Evolutionary conservation across 2,113 vertebrate species (phyloP), one percentile per base, ranked within the genome.

Genomic region (Mohoua ochrocephala): DNA sequence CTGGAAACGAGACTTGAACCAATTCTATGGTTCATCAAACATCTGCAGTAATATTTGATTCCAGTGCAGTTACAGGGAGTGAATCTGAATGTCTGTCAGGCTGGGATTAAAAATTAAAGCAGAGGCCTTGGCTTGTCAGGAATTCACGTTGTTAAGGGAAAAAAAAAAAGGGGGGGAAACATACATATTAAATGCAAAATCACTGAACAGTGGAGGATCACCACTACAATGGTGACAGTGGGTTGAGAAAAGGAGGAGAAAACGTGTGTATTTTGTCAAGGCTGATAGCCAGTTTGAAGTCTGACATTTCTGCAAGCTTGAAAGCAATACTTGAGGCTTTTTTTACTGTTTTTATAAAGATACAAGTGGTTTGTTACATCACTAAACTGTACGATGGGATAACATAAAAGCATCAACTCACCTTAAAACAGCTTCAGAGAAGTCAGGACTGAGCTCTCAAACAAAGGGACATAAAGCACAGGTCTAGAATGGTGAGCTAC

Each of bases 11-110:
- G 71, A 77, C 50, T 84, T 95, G 68, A 89, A 95, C 78, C 75
- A 96, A 96, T 95, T 90, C 95, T 89, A 84, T 37, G 81, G 79
- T 96, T 97, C 96, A 95, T 92, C 88, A 92, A 91, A 91, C 84
- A 91, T 59, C 84, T 5, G 52, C 85, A 97, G 92, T 81, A 96
- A 73, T 91, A 95, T 83, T 94, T 95, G 90, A 93, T 90, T 95
- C 63, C 59, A 73, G 33, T 39, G 63, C 45, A 79, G 76, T 87
- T 92, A 87, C 52, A 89, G 60, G 30, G 75, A 94, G 61, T 59
- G 65, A 86, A 91, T 96, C 21, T 24, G 73, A 97, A 93, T 61
- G 70, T 30, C 74, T 95, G 78, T 90, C 75, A 91, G 75, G 67
- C 61, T 65, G 68, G 59, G 50, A 97, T 88, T 93, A 94, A 97